Percentiles rank a stretch among this genome's conserved stretches.
Conservation (phyloP, 1,140 invertebrate species). For the Drosophila teissieri region DNA sequence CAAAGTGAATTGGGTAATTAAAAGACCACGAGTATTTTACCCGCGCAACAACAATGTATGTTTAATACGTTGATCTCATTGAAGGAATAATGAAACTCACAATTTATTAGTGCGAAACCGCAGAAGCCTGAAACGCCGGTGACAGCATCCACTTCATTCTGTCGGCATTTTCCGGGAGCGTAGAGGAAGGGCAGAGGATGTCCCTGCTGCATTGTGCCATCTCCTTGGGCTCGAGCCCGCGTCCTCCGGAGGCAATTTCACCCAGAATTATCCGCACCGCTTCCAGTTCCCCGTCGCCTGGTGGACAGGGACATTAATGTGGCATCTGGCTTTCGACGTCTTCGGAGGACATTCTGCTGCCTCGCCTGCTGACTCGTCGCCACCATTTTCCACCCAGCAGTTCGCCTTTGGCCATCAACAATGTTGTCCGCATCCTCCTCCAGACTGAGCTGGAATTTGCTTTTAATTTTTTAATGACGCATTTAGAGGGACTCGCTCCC, state of each 20-base stretch:
- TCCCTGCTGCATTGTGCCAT: slow-evolving; percentile 13
- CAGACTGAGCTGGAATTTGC: slow-evolving; percentile 55
- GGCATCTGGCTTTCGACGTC: slow-evolving; percentile 39
- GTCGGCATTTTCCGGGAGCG: background rate
- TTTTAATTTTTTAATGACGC: slow-evolving; percentile 80
- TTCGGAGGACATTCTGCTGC: slow-evolving; percentile 15
- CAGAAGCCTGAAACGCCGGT: slow-evolving; percentile 3
- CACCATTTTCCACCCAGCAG: background rate
- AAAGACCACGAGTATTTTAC: background rate
- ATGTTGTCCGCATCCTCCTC: slow-evolving; percentile 52
- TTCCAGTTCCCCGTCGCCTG: background rate
- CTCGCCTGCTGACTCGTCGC: too few species aligned
- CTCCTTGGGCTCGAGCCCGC: background rate
- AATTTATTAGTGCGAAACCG: background rate
- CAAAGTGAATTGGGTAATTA: too few species aligned
- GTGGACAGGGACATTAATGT: slow-evolving; percentile 32
- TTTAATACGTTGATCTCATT: background rate
- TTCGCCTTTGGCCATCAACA: slow-evolving; percentile 41
- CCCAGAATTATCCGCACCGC: slow-evolving; percentile 14
- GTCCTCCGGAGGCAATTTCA: slow-evolving; percentile 4
- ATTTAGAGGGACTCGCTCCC: slow-evolving; percentile 39
- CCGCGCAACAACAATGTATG: too few species aligned
- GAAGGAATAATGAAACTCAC: background rate
- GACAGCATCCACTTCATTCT: background rate
- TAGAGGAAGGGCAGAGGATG: too few species aligned